Percentiles rank a stretch among this genome's conserved stretches.
phyloP scores from a whole-genome alignment of 2,888 invertebrate species.

The Drosophila koepferae region DNA sequence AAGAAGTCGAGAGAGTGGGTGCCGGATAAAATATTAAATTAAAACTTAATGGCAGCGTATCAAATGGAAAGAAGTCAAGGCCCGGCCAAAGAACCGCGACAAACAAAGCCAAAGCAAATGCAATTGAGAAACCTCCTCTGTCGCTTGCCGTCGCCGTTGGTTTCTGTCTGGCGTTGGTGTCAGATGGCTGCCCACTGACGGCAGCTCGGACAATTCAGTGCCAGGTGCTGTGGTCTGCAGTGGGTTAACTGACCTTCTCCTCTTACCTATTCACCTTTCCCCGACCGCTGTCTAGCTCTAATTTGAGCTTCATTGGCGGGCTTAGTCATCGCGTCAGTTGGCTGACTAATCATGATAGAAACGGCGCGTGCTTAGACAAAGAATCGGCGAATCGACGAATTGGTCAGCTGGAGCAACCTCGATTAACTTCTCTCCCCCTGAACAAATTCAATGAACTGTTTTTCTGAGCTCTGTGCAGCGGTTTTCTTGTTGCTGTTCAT shows the following conservation, averaged over 20 bases:
- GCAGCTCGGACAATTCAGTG: constrained; percentile 29
- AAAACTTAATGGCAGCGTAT: constrained; percentile 59
- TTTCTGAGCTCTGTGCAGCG: constrained; percentile 17
- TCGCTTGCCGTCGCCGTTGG: neutral
- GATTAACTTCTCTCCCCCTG: neutral
- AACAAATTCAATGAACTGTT: constrained; percentile 52
- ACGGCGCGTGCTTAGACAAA: constrained; percentile 47
- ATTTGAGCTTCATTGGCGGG: constrained; percentile 61
- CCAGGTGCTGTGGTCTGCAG: constrained; percentile 47
- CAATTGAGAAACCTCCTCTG: constrained; percentile 46
- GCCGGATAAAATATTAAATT: constrained; percentile 63
- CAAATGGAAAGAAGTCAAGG: constrained; percentile 75
- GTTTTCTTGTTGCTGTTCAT: constrained; percentile 24
- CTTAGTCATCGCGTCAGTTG: constrained; percentile 61
- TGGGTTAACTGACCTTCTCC: constrained; percentile 53
- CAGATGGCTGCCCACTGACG: constrained; percentile 65
- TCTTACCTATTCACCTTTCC: neutral
- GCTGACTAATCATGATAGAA: constrained; percentile 61
- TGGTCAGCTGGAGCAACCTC: constrained; percentile 19
- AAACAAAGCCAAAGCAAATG: constrained; percentile 45
- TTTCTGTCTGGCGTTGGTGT: constrained; percentile 55
- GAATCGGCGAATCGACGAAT: constrained; percentile 28
- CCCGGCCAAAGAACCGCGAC: constrained; percentile 66
- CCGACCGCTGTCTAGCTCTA: constrained; percentile 36
- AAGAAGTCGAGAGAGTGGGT: constrained; percentile 25